A percentile compares a stretch with the other conserved stretches of the same genome.
Conservation (phyloP, 2,888 invertebrate genomes). For the Crioceris asparagi region DNA sequence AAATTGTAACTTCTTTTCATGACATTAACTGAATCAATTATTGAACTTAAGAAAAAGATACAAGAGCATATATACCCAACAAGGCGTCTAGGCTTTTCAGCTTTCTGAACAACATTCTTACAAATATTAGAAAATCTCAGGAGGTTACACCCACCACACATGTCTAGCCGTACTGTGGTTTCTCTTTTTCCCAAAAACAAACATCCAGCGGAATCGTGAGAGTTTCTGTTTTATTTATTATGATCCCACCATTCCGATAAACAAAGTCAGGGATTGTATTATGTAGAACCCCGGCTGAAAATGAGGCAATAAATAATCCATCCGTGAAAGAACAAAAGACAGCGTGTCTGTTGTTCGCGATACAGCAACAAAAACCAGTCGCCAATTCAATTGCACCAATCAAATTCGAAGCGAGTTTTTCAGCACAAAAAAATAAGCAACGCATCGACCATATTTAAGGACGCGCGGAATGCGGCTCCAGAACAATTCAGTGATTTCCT, state of each 20-base stretch:
- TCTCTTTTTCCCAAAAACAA: neutral
- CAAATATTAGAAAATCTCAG: no score
- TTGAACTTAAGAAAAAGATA: no score
- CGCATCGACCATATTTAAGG: conserved; percentile 26
- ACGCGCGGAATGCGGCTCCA: conserved; percentile 16
- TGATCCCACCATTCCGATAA: conserved; percentile 11
- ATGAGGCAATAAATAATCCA: conserved; percentile 24
- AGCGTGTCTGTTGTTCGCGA: conserved; percentile 22
- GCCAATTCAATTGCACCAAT: conserved; percentile 35
- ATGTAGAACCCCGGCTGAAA: conserved; percentile 19
- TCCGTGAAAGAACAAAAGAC: conserved; percentile 28
- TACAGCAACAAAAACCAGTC: conserved; percentile 33
- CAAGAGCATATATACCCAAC: no score
- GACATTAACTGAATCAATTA: no score
- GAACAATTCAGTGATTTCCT: conserved; percentile 18
- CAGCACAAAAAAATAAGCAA: conserved; percentile 20
- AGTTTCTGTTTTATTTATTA: conserved; percentile 11
- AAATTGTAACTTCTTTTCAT: no score
- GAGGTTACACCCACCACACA: no score
- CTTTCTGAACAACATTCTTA: no score
- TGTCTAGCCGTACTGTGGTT: no score
- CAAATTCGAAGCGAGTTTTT: conserved; percentile 31
- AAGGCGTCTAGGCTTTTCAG: no score
- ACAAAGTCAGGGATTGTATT: conserved; percentile 18
- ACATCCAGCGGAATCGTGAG: conserved; percentile 1